Base-by-base conservation (phyloP, 2,888 invertebrate genomes). In the Dinocampus coccinellae region DNA sequence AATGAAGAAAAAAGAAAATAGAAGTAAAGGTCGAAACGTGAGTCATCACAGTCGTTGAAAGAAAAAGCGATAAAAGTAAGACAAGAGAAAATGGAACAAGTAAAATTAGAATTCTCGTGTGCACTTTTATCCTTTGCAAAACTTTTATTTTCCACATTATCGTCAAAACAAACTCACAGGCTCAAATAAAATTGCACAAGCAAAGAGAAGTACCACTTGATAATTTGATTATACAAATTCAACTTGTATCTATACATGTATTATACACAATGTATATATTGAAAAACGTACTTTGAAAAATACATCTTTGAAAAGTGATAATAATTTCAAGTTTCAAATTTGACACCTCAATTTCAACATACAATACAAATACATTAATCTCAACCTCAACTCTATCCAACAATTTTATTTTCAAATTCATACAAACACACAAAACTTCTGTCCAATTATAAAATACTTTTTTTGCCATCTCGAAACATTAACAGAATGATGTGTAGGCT, bases 141-240 rank as follows among this genome's bases (percentile, higher is more conserved):
- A 55, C 34, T 53, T 65, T 65, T 65, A 65, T 55, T 65, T 65
- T 55, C 24, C 13, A 10, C 65, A 20, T 65, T 16, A 26, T 55
- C 55, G 33, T 16, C 13, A 10, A 53, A 64, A 64, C 65, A 55
- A 65, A 65, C 29, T 34, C 65, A 13, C 55, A 20, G 22, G 55
- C 55, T 34, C 36, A 20, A 53, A 33, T 53, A 24, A 65, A 65
- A 65, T 65, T 55, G 26, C 33, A 22, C 13, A 29, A 13, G 24
- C 16, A 3, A n/a, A 26, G 57, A 52, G 33, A 65, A 39, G 20
- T 47, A 58, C 52, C 58, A 53, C 34, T 36, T 58, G 22, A 60
- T 70, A 70, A 81, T 82, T 80, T 77, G 77, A 81, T 82, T 83
- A 82, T 80, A 78, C 78, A 79, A 78, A 74, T 70, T 66, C 68